Percentiles rank a stretch among this genome's conserved stretches.
These are phyloP conservation scores for Lithophane ornitopus DNA, from an alignment of 2,888 invertebrate genomes.

Conservation along the genomic window DNA sequence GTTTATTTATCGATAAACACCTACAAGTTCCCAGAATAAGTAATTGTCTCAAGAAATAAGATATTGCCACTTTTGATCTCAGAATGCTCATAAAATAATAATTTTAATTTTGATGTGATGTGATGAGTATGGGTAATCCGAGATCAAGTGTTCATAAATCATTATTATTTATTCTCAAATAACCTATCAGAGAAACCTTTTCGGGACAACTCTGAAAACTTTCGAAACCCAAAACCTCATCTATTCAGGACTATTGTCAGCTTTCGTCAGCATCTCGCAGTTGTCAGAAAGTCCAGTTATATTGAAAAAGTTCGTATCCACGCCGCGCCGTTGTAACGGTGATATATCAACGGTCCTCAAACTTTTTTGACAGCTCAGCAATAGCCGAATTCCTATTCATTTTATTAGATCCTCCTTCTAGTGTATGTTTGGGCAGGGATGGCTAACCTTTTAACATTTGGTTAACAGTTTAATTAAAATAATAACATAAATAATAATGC, in stretches of 20 bases:
- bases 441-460: slow-evolving; percentile 1
- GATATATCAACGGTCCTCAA: slow-evolving; percentile 63
- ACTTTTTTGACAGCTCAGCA: slow-evolving; percentile 65
- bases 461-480: not conserved
- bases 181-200: not conserved
- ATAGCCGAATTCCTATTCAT: slow-evolving; percentile 64
- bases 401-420: slow-evolving; percentile 56
- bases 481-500: not conserved
- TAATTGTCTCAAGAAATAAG: not conserved
- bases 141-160: not conserved
- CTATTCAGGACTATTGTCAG: slow-evolving; percentile 56
- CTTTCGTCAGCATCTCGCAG: slow-evolving; percentile 50
- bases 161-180: slow-evolving; percentile 7
- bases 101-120: no score
- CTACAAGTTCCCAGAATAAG: not conserved
- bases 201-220: slow-evolving; percentile 27
- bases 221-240: slow-evolving; percentile 31
- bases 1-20: not conserved
- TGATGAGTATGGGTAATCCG: not conserved
- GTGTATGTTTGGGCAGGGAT: slow-evolving; percentile 24
- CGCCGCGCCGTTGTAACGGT: slow-evolving; percentile 33
- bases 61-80: not conserved
- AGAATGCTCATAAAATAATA: not conserved
- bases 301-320: slow-evolving; percentile 64
- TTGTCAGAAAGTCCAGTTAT: slow-evolving; percentile 62